Base-by-base conservation (phyloP, 2,797 vertebrate species). In the Yasuhikotakia modesta region DNA sequence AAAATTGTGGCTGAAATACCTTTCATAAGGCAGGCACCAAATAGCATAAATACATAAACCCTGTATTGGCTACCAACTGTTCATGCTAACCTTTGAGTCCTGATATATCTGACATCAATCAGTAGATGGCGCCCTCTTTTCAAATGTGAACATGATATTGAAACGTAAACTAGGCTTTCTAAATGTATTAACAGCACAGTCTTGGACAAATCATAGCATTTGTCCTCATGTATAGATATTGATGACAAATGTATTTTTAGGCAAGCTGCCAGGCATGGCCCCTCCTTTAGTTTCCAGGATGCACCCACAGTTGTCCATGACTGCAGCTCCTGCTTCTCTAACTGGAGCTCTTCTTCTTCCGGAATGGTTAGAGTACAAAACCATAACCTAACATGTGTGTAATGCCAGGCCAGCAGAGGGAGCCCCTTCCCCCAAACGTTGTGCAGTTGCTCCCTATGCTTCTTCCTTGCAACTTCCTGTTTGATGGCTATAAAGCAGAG, bases 281-380 rank as follows among this genome's bases (percentile, higher is more conserved):
- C 97, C 97, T 52, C 96, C 97, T 86, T 92, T 99, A 19, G 97
- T 99, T 70, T 97, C 97, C 76, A 98, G 99, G 97, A 97, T 99
- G 91, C 98, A 98, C 74, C 97, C 96, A 2, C 97, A 98, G 90
- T 94, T 99, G 84, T 93, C 97, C n/a, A 93, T 99, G 81, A 93
- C 95, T 0, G 94, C 97, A n/a, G 94, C 95, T 0, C 95, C 97
- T 0, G 94, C 94, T 7, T 87, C 95, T 4, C 88, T 99, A 86
- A 92, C 93, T 43, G 39, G 8, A 43, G 39, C 39, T 11, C 39
- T 43, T 43, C 10, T 2, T 0, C 90, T 97, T 69, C 95, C 95
- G 0, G 97, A 99, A 88, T 99, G 97, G 98, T 94, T 96, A 0
- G 97, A 99, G 89, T 98, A 97, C 91, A 99, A 98, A 90, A 99